phyloP scores from a whole-genome alignment of 2,797 vertebrate genomes.

The Anguilla anguilla region DNA sequence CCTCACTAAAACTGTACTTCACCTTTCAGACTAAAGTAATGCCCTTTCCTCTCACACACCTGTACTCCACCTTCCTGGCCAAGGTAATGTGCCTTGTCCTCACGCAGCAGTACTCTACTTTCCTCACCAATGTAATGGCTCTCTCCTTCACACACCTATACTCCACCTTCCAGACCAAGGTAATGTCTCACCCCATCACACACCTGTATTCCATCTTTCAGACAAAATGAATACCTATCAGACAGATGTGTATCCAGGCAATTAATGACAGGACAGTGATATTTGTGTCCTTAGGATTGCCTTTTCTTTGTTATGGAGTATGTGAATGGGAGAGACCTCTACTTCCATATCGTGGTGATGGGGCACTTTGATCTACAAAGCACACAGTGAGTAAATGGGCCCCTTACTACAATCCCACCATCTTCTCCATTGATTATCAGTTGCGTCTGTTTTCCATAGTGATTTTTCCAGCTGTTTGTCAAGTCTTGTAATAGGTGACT shows the following conservation, averaged over 20 bases:
- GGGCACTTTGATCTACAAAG: background rate
- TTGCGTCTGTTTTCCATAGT: background rate
- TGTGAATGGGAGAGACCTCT: slow-evolving; percentile 1
- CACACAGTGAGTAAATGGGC: background rate
- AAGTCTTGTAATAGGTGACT: background rate
- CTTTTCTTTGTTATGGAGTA: slow-evolving; percentile 6
- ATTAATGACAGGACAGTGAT: background rate
- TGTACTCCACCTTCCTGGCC: background rate
- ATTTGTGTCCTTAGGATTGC: background rate
- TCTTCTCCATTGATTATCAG: background rate
- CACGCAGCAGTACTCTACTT: background rate
- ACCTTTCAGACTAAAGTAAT: background rate
- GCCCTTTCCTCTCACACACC: background rate
- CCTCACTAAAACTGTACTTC: background rate
- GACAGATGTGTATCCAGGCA: background rate
- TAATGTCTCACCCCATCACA: background rate
- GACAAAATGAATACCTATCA: background rate
- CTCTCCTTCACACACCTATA: background rate
- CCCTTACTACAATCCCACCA: background rate
- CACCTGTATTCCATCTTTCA: background rate
- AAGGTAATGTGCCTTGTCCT: background rate
- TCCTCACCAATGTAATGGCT: background rate
- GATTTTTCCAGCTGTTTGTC: background rate
- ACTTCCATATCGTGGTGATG: background rate
- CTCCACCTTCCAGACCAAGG: background rate